Evolutionary conservation across 2,113 vertebrate species (phyloP), one percentile per base, ranked within the genome.

Genomic region (Poeciliopsis prolifica): DNA sequence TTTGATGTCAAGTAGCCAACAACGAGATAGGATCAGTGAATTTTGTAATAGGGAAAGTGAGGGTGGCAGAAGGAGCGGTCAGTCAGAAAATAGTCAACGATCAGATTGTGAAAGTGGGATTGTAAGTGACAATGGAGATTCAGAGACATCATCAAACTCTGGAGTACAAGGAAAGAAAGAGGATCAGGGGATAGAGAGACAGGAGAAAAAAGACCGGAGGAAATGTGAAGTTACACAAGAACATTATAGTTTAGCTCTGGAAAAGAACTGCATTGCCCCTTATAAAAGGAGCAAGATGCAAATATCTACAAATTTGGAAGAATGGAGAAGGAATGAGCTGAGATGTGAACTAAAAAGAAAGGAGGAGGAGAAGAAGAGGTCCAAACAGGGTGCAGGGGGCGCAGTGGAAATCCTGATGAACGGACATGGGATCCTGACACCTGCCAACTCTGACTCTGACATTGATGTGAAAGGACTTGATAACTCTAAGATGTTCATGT

Each of bases 41-140:
- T 72, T 94, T 92, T 60, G 90, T 93, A 89, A 96, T 89, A 87
- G 92, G 92, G 70, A 68, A 3, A 70, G 17, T 0, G 79, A 83
- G n/a, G 76, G 82, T 60, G 87, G 93, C 79, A 90, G 87, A 31
- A 74, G 60, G 0, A 84, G 93, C 54, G 91, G 93, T 74, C 94
- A 95, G 54, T 86, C 93, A 61, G 90, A 92, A 1, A 70, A 48
- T 64, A 80, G 89, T 80, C 94, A 94, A 30, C 94, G 93, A 79
- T 97, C 97, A 1, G 96, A 97, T 83, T 96, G 96, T 37, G 97
- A 99, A 88, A 98, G 96, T 72, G 96, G 96, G 31, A 98, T 98
- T 12, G 95, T 96, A 28, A 98, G 96, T 78, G 97, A 97, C 5
- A 87, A 80, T 7, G 97, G 96, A 51, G 96, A 98, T 61, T 93